Base-by-base conservation (phyloP, 2,797 vertebrate species). In the Tiaroga cobitis region DNA sequence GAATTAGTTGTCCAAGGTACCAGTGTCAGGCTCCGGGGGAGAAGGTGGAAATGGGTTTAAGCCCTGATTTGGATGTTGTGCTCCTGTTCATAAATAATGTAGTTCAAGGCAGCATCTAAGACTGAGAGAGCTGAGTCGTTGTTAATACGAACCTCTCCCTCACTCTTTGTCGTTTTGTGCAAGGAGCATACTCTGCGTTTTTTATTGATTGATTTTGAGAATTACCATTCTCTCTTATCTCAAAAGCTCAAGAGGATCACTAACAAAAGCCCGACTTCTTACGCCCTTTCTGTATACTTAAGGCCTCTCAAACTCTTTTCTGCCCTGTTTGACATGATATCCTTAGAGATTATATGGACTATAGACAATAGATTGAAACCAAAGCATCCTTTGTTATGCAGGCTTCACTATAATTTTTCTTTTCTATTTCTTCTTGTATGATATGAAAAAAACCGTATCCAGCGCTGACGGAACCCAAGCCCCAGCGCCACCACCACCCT, bases 161-260 rank as follows among this genome's bases (percentile, higher is more conserved):
- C 75, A n/a, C 85, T 80, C 39, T 59, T 49, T 76, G 46, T 87
- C 56, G 54, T 54, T 74, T 13, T 56, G 39, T 73, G 81, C 68
- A 79, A 46, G n/a, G 54, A 39, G 68, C 34, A 83, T 49, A 16
- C 41, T 59, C 41, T 72, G 56, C 82, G 84, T 85, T 87, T 85
- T 83, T 87, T 87, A 90, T 88, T 88, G 75, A 90, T 89, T 84
- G 82, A 85, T 87, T 88, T 84, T 76, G 72, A 80, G 79, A 63
- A 85, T 80, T 83, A 75, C 80, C 37, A 32, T 83, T 32, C 3
- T 26, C 43, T 77, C 83, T n/a, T 83, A 81, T 77, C 69, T 90
- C 18, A 61, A 69, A 72, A 80, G 56, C 86, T 87, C 49, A 79
- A 84, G 81, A 78, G 69, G 78, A 85, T 49, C 70, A 43, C 73